Evolutionary conservation across 2,797 vertebrate species (phyloP), one percentile per base, ranked within the genome.

Genomic region (Ctenosaura bakeri): DNA sequence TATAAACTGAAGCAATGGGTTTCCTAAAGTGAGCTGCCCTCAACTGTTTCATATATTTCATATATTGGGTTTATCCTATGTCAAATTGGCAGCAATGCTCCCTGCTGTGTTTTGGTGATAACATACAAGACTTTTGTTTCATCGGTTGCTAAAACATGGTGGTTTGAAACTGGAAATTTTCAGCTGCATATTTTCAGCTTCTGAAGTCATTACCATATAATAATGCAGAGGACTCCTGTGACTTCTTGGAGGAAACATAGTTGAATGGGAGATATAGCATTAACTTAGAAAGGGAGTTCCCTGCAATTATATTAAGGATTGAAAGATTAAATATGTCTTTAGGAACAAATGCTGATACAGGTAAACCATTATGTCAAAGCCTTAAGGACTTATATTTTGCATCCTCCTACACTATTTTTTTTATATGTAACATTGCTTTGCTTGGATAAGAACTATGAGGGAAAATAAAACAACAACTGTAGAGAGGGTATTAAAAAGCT

Each of bases 71-170:
- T 88, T 79, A 90, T 87, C 71, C 80, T 59, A 32, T 71, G 59
- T 69, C 73, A 84, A 84, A 84, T 84, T 90, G 90, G 86, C 90
- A 83, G 73, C 62, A 88, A 83, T 42, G 20, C 74, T 90, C 35
- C 86, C 86, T 88, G 73, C 80, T 90, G 90, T 46, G 59, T 79
- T 78, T 69, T 83, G 50, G 56, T 87, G 90, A 88, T 90, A 90
- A 87, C 80, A 84, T 90, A 84, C 42, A n/a, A 86, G 54, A 82
- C 81, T 71, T 84, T 88, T 62, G 50, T 84, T 90, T 83, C 74
- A 90, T 83, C 71, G 16, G 38, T 74, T 87, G 42, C 78, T 82
- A 82, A 83, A 38, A 87, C 50, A 86, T 83, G 80, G 56, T 76
- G 73, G 26, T n/a, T 71, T 88, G 62, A 56, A 52, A 71, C 46